Percentiles rank a stretch among this genome's conserved stretches.
Conservation (phyloP, 35 echinoderm and acorn worm genomes). For the Holothuria glaberrima region DNA sequence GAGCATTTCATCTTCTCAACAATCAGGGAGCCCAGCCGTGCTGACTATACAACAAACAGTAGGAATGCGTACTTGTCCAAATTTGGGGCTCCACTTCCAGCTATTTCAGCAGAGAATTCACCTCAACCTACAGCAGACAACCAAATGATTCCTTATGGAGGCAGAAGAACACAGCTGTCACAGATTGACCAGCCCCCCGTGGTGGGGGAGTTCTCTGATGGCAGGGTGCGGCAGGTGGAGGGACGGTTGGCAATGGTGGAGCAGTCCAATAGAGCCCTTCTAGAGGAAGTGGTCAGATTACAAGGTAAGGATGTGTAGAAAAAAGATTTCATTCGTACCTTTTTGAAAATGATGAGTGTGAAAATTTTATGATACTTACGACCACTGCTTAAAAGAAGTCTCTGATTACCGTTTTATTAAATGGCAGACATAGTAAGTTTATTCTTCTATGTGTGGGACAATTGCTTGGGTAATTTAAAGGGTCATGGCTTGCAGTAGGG, state of each 20-base stretch:
- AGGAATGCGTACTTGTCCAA: conserved; percentile 59
- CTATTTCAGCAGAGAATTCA: conserved; percentile 64
- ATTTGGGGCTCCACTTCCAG: conserved; percentile 84
- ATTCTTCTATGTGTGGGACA: no score
- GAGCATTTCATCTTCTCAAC: neutral
- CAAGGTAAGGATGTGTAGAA: conserved; percentile 91
- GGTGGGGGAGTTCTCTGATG: conserved; percentile 69
- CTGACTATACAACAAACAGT: conserved; percentile 18
- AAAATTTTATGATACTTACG: no score
- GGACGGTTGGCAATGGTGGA: conserved; percentile 81
- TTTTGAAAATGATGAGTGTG: no score
- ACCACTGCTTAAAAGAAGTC: no score
- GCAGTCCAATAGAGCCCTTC: conserved; percentile 84
- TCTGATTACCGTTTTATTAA: no score
- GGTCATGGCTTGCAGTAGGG: no score
- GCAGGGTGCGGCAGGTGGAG: conserved; percentile 77
- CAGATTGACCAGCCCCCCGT: conserved; percentile 59
- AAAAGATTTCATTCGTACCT: no score
- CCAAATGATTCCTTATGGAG: conserved; percentile 73
- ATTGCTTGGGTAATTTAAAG: no score
- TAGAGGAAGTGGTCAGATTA: conserved; percentile 82
- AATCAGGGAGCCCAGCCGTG: conserved; percentile 23
- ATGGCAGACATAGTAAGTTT: no score
- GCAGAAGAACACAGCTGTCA: conserved; percentile 69
- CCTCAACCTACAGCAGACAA: conserved; percentile 80